Base-by-base conservation (phyloP, 2,888 invertebrate genomes). In the Drymonia ruficornis region DNA sequence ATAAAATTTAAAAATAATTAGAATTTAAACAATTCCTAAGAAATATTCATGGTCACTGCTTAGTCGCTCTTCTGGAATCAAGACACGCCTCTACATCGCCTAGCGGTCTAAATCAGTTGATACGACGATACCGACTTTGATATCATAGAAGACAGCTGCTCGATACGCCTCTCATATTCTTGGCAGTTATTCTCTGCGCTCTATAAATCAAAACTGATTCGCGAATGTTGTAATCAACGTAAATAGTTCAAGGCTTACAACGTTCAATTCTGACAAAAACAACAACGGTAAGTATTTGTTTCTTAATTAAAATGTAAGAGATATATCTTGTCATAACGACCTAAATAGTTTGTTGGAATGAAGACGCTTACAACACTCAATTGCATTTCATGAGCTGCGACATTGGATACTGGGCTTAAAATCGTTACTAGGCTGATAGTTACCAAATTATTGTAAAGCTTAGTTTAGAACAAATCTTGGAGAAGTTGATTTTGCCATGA, bases 171-270 rank as follows among this genome's bases (percentile, higher is more conserved):
- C 48, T 61, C 55, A 36, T 48, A 44, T 56, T 70, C 72, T 72
- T 72, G 72, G 66, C 72, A 72, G 58, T 63, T 62, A 63, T 56
- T 55, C 53, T 48, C 52, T 53, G 50, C 49, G 50, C 48, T 52
- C 61, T 60, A 61, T 72, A 68, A 72, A 72, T 66, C 65, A 63
- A 55, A 70, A 59, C 56, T 59, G 63, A 66, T 72, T 70, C 60
- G 68, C 70, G 45, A 69, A 71, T 70, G 66, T 72, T 68, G 56
- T 63, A 63, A 67, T 72, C 66, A 59, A 58, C 59, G 44, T 16
- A 55, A 68, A 72, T 67, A 64, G 72, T 70, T 72, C 72, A 72
- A 67, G 72, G 72, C 44, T 58, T 54, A 55, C 56, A 50, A 59
- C 56, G 62, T 61, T 65, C 54, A 53, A 56, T 59, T 50, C 49